A percentile compares a stretch with the other conserved stretches of the same genome.
Evolutionary conservation across 2,888 invertebrate genomes (phyloP).

Genomic region (Rhagophthalmus giganteus): DNA sequence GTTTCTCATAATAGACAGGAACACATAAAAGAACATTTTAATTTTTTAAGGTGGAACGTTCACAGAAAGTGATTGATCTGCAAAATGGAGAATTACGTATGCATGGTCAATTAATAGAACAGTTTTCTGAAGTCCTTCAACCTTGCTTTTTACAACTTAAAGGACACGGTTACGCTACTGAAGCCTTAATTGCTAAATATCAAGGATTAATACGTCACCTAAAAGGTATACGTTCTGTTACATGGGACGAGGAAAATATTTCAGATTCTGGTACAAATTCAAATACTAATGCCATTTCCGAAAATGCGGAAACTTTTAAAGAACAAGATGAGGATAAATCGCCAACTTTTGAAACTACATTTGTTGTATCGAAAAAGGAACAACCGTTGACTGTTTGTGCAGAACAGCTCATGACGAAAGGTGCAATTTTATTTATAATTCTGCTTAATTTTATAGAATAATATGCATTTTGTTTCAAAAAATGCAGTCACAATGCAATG

Average conservation of each 20-base stretch:
- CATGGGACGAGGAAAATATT: slow-evolving; percentile 59
- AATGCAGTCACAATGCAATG: too few species aligned
- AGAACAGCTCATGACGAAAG: slow-evolving; percentile 5
- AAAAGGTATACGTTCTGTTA: slow-evolving; percentile 63
- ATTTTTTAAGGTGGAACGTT: slow-evolving; percentile 38
- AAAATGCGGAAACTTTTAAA: neutral
- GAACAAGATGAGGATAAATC: neutral
- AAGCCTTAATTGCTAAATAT: slow-evolving; percentile 61
- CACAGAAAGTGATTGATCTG: slow-evolving; percentile 38
- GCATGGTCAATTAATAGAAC: slow-evolving; percentile 40
- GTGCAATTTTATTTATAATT: too few species aligned
- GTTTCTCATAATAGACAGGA: too few species aligned
- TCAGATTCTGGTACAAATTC: neutral
- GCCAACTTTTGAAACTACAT: neutral
- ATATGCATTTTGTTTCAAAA: slow-evolving; percentile 1
- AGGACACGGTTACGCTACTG: slow-evolving; percentile 63
- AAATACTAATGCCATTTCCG: neutral
- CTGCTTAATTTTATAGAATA: too few species aligned
- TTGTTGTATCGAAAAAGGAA: neutral
- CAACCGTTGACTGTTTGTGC: neutral
- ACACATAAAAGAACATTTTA: too few species aligned
- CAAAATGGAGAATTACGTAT: slow-evolving; percentile 41
- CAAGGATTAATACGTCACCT: slow-evolving; percentile 62
- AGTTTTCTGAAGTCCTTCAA: slow-evolving; percentile 59
- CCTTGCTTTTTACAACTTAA: slow-evolving; percentile 63